phyloP scores from a whole-genome alignment of 2,888 invertebrate genomes.

The Tenodera sinensis region DNA sequence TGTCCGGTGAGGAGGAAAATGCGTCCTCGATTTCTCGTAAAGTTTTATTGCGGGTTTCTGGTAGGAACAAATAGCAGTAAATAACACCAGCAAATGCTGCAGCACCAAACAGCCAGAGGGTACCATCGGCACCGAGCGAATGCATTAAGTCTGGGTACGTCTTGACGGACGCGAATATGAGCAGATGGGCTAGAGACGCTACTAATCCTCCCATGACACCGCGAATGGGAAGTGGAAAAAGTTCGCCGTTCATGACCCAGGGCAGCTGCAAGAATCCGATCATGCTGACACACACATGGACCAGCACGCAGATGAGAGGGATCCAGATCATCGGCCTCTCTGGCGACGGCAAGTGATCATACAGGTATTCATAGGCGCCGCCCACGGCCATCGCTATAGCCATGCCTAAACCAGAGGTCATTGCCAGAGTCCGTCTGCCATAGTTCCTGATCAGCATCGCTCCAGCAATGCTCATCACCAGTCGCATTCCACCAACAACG shows the following conservation, averaged over 20 bases:
- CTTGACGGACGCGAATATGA: slow-evolving; percentile 68
- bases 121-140: slow-evolving; percentile 57
- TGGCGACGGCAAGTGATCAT: slow-evolving; percentile 35
- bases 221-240: slow-evolving; percentile 65
- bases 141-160: slow-evolving; percentile 62
- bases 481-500: slow-evolving; percentile 62
- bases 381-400: slow-evolving; percentile 55
- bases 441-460: slow-evolving; percentile 63
- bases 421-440: slow-evolving; percentile 59
- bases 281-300: slow-evolving; percentile 71
- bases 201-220: slow-evolving; percentile 68
- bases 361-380: slow-evolving; percentile 37
- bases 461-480: slow-evolving; percentile 63
- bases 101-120: slow-evolving; percentile 59
- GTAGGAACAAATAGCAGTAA: slow-evolving; percentile 59
- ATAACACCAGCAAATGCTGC: slow-evolving; percentile 58
- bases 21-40: slow-evolving; percentile 63
- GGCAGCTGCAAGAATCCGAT: slow-evolving; percentile 69
- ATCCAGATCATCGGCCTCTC: slow-evolving; percentile 42
- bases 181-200: slow-evolving; percentile 63
- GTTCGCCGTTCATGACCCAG: slow-evolving; percentile 71
- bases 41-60: slow-evolving; percentile 67
- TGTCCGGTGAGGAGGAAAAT: background rate
- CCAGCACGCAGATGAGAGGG: slow-evolving; percentile 58
- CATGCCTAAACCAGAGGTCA: slow-evolving; percentile 62